These are phyloP conservation scores for Eubasilissa splendida DNA, from an alignment of 2,888 invertebrate genomes.

Conservation along the genomic window DNA sequence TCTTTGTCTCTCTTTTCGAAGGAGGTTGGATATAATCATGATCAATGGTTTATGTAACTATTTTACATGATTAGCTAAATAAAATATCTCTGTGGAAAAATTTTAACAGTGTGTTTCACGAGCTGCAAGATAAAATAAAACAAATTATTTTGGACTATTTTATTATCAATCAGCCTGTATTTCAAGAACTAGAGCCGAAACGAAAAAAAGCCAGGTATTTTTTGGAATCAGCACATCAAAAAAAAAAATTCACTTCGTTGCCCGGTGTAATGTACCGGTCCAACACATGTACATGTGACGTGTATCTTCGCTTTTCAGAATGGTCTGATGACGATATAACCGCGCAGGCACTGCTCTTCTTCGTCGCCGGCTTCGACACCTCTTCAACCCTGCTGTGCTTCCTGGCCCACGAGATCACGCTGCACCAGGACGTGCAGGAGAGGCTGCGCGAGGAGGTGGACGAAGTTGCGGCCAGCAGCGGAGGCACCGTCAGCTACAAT, in stretches of 20 bases:
- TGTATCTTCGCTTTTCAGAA: slow-evolving; percentile 55
- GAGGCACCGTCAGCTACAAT: slow-evolving; percentile 69
- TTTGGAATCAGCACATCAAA: too few species aligned
- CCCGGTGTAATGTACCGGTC: not conserved
- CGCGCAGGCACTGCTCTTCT: slow-evolving; percentile 72
- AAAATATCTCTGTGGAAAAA: too few species aligned
- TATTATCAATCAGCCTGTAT: too few species aligned
- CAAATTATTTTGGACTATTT: too few species aligned
- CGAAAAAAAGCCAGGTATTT: not conserved
- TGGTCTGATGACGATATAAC: slow-evolving; percentile 67
- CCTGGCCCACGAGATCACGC: slow-evolving; percentile 72
- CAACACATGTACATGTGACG: not conserved
- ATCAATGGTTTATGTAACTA: too few species aligned
- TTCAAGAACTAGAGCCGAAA: too few species aligned
- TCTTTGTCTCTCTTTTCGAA: too few species aligned
- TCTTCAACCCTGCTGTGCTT: slow-evolving; percentile 69
- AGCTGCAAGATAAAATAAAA: too few species aligned
- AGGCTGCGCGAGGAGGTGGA: slow-evolving; percentile 72
- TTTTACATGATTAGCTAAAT: too few species aligned
- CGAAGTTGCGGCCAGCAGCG: slow-evolving; percentile 66
- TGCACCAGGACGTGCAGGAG: slow-evolving; percentile 74
- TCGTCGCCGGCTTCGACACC: slow-evolving; percentile 74
- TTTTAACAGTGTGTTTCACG: too few species aligned
- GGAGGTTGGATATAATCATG: too few species aligned
- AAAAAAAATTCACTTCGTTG: too few species aligned